These are phyloP conservation scores for Bombycilla garrulus DNA, from an alignment of 2,113 vertebrate species.

Conservation along the genomic window DNA sequence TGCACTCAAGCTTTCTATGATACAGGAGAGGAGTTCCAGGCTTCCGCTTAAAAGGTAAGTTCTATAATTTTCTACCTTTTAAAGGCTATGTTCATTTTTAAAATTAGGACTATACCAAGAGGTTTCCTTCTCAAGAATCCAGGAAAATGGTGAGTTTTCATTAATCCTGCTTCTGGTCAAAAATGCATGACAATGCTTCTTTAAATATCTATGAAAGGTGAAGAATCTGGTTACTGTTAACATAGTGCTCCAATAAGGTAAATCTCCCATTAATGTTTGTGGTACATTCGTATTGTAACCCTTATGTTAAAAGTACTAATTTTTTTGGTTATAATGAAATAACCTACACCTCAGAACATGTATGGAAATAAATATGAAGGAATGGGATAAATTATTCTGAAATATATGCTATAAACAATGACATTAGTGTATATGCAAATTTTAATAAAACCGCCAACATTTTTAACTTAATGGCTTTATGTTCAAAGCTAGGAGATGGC, in stretches of 20 bases:
- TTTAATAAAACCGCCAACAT: rapidly evolving
- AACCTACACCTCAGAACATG: background rate
- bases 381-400: background rate
- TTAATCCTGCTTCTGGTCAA: background rate
- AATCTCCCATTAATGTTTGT: background rate
- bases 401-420: background rate
- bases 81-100: background rate
- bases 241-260: background rate
- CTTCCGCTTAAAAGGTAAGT: background rate
- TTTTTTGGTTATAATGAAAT: background rate
- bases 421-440: background rate
- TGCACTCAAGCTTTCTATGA: background rate
- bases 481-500: background rate
- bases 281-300: background rate
- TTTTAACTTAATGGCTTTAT: background rate
- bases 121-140: background rate
- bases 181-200: rapidly evolving
- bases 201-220: background rate
- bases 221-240: background rate
- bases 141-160: background rate
- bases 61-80: background rate
- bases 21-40: background rate
- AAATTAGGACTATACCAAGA: background rate
- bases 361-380: background rate
- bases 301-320: background rate